Percentiles rank a stretch among this genome's conserved stretches.
Conservation (phyloP, 2,113 vertebrate species). For the Galeopterus variegatus region DNA sequence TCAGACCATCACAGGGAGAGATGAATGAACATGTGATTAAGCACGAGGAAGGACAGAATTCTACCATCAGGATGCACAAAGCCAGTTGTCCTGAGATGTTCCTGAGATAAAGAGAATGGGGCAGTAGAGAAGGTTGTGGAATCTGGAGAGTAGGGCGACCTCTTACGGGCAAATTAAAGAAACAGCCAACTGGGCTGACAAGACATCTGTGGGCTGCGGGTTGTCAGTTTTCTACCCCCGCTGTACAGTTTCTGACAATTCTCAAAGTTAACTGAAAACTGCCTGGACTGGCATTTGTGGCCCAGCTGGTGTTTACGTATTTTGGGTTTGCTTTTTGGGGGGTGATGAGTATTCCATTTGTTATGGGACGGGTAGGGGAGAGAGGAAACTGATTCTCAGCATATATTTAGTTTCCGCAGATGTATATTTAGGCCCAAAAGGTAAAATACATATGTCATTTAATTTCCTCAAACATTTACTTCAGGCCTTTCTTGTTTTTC, state of each 20-base stretch:
- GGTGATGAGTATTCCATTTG: background rate
- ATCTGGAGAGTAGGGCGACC: background rate
- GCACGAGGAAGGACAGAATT: background rate
- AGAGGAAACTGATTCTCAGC: too few species aligned
- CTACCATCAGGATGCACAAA: background rate
- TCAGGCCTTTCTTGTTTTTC: background rate
- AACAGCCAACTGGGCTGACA: background rate
- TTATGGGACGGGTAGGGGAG: too few species aligned
- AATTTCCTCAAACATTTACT: background rate
- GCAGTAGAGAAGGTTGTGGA: accelerated
- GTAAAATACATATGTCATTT: background rate
- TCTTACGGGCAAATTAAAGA: background rate
- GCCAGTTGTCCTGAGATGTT: background rate
- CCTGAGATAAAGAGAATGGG: background rate
- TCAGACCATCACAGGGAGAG: too few species aligned
- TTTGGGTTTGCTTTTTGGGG: background rate
- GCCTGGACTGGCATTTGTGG: too few species aligned
- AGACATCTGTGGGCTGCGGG: background rate
- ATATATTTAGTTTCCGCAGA: background rate
- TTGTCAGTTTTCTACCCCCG: accelerated
- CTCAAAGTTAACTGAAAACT: background rate
- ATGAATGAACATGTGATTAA: accelerated
- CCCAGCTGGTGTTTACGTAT: background rate
- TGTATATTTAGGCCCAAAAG: background rate
- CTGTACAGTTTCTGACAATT: background rate